These are phyloP conservation scores for Hymenochirus boettgeri DNA, from an alignment of 2,113 vertebrate species.

Conservation along the genomic window DNA sequence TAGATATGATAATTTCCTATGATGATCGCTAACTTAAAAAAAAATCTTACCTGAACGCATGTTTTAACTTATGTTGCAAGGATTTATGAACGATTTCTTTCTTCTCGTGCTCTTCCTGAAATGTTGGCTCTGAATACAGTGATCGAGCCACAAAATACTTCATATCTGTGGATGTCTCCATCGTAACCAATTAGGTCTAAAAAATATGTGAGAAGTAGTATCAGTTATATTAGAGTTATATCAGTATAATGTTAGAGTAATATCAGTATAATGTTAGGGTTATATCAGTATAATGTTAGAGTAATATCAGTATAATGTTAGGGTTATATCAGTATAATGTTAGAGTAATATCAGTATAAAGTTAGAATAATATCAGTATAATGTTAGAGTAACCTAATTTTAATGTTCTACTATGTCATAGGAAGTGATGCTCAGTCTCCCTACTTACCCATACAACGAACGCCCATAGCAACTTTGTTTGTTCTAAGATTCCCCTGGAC, in stretches of 20 bases:
- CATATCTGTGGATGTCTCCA: neutral
- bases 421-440: constrained; percentile 29
- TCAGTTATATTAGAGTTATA: too few relatives aligned
- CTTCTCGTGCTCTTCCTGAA: constrained; percentile 65
- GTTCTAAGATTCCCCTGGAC: neutral
- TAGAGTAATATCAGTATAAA: too few relatives aligned
- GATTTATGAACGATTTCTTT: constrained; percentile 52
- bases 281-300: too few relatives aligned
- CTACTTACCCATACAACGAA: neutral
- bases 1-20: too few relatives aligned
- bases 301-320: too few relatives aligned
- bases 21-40: neutral
- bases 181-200: neutral
- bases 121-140: constrained; percentile 64
- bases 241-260: too few relatives aligned
- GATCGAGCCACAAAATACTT: constrained; percentile 64
- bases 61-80: constrained; percentile 56
- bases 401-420: neutral
- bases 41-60: constrained; percentile 57
- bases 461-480: neutral
- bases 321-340: too few relatives aligned
- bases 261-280: too few relatives aligned
- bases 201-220: neutral
- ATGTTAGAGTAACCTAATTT: too few relatives aligned
- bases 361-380: neutral